A percentile compares a stretch with the other conserved stretches of the same genome.
Evolutionary conservation across 1,140 invertebrate genomes (phyloP).

Genomic region (Drosophila erecta): DNA sequence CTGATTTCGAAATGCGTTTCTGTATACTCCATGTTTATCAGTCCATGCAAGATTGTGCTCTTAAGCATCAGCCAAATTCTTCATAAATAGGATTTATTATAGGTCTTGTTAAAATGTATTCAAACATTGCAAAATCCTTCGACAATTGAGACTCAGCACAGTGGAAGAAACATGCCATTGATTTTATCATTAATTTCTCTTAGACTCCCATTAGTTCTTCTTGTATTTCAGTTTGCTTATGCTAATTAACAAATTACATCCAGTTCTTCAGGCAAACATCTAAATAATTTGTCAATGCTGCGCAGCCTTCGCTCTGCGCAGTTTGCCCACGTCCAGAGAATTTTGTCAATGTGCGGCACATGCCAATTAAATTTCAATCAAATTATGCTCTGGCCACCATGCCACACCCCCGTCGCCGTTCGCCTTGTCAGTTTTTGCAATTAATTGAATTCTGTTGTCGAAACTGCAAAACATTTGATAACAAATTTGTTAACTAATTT

Average conservation of each 20-base stretch:
- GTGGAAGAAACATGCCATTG: background rate
- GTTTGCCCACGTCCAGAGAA: slow-evolving; percentile 10
- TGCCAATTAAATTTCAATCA: slow-evolving; percentile 80
- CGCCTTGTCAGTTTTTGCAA: slow-evolving; percentile 77
- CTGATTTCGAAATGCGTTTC: too few relatives aligned
- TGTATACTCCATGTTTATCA: too few relatives aligned
- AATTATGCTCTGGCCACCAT: slow-evolving; percentile 59
- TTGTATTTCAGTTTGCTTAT: slow-evolving; percentile 15
- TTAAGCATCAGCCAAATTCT: too few relatives aligned
- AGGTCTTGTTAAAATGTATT: background rate
- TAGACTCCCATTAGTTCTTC: background rate
- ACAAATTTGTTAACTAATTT: slow-evolving; percentile 84
- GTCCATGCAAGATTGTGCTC: too few relatives aligned
- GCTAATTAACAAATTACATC: slow-evolving; percentile 62
- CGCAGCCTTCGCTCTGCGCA: slow-evolving; percentile 46
- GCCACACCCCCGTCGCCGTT: slow-evolving; percentile 19
- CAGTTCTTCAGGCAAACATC: slow-evolving; percentile 44
- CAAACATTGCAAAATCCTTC: background rate
- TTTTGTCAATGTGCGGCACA: slow-evolving; percentile 36
- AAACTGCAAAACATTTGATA: slow-evolving; percentile 84
- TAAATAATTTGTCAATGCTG: slow-evolving; percentile 73
- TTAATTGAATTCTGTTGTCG: slow-evolving; percentile 83
- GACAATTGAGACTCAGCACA: background rate
- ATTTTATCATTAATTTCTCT: slow-evolving; percentile 29
- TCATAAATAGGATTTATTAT: too few relatives aligned